phyloP scores from a whole-genome alignment of 2,888 invertebrate genomes.

The Leptinotarsa juncta region DNA sequence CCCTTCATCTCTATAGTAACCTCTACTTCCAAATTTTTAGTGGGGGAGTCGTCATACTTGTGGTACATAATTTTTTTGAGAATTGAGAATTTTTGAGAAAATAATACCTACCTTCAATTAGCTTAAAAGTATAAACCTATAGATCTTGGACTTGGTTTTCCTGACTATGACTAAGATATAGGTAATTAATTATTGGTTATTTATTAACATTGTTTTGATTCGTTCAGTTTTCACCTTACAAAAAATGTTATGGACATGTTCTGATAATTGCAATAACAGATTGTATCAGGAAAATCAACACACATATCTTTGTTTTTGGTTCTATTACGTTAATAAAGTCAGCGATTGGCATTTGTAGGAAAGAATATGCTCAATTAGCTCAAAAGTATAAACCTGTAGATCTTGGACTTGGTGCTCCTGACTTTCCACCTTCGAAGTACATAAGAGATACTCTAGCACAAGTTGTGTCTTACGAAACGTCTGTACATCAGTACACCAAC shows the following conservation, averaged over 20 bases:
- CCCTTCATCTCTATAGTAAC: too few species aligned
- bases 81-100: constrained; percentile 75
- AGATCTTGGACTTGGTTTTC: constrained; percentile 96
- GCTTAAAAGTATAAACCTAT: constrained; percentile 86
- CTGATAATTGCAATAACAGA: too few species aligned
- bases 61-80: too few species aligned
- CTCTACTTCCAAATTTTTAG: too few species aligned
- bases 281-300: too few species aligned
- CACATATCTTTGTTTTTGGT: too few species aligned
- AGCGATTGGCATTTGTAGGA: constrained; percentile 72
- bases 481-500: constrained; percentile 92
- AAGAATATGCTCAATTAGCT: constrained; percentile 88
- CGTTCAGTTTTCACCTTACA: too few species aligned
- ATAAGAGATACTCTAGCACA: constrained; percentile 81
- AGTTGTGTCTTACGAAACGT: constrained; percentile 76
- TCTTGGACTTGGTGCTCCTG: constrained; percentile 95
- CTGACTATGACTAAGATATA: constrained; percentile 72
- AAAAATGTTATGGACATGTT: too few species aligned
- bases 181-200: too few species aligned
- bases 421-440: constrained; percentile 87
- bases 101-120: constrained; percentile 81
- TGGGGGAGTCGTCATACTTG: too few species aligned
- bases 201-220: too few species aligned
- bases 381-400: constrained; percentile 88
- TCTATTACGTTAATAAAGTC: too few species aligned